Base-by-base conservation (phyloP, 2,888 invertebrate genomes). In the Allophyes oxyacanthae region DNA sequence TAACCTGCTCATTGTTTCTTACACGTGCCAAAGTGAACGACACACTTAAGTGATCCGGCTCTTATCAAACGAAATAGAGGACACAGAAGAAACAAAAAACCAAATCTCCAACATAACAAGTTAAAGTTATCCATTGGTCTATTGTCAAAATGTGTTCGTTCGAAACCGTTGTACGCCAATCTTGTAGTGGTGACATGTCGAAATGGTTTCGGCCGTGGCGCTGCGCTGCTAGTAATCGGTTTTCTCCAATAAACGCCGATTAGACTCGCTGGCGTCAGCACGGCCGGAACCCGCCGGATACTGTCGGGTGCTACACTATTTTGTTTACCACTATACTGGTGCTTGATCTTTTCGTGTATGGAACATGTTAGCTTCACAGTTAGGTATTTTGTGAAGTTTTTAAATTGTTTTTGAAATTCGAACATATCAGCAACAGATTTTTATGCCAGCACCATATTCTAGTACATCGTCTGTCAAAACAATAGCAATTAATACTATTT, bases 191-290 rank as follows among this genome's bases (percentile, higher is more conserved):
- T 89, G 92, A 93, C 91, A 92, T 90, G 93, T 92, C 88, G 90
- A 89, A 92, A 92, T 86, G 83, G 87, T 84, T 84, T 85, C 83
- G 87, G 82, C 88, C 85, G 84, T 84, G 85, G 88, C 78, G 85
- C 79, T 81, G 88, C 78, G 85, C 79, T 81, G 68, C 64, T 59
- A 67, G 91, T 91, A 94, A 94, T 93, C 93, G 92, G 92, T 93
- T 93, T 92, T 92, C 93, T 93, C 94, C 92, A 93, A 94, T 93
- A 92, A 93, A 93, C 90, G 92, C 61, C 92, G 93, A 94, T 94
- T 94, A 93, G 94, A 93, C 94, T 84, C 93, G 93, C 91, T 83
- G 94, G 93, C 93, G 94, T 94, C 93, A 93, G 91, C 91, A 84
- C 83, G 88, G 86, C 83, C 80, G 80, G 84, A 75, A 82, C 83